Conservation (phyloP, 2,797 vertebrate genomes). For the Mareca strepera region DNA sequence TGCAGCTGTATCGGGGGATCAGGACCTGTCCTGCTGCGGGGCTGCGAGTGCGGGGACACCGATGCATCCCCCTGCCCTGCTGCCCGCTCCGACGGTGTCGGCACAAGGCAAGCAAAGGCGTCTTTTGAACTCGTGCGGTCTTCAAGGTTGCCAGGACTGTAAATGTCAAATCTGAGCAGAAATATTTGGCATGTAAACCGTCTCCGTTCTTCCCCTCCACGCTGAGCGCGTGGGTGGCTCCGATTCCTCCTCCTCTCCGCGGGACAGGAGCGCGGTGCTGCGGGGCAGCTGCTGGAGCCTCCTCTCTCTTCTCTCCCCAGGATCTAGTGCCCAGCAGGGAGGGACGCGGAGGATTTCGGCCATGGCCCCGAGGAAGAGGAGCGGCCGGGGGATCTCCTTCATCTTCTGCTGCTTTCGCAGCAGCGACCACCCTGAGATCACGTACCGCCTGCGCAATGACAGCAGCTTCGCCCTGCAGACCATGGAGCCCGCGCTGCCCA, state of each 20-base stretch:
- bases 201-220: not conserved
- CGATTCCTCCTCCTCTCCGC: not conserved
- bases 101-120: not conserved
- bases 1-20: not conserved
- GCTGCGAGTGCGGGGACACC: not conserved
- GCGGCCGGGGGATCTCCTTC: slow-evolving; percentile 85
- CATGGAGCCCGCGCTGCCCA: slow-evolving; percentile 87
- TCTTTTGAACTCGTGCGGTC: not conserved
- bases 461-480: slow-evolving; percentile 86
- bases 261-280: not conserved
- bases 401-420: slow-evolving; percentile 92
- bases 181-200: not conserved
- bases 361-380: slow-evolving; percentile 88
- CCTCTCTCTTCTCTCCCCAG: slow-evolving; percentile 54
- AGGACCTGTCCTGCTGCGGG: fast-evolving
- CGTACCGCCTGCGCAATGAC: slow-evolving; percentile 87
- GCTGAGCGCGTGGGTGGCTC: slow-evolving; percentile 5
- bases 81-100: not conserved
- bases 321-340: slow-evolving; percentile 71
- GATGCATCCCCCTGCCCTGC: fast-evolving
- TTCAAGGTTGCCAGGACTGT: slow-evolving; percentile 40
- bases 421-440: slow-evolving; percentile 91
- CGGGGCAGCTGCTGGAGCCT: not conserved
- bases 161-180: slow-evolving; percentile 50
- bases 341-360: slow-evolving; percentile 39